Percentiles rank a stretch among this genome's conserved stretches.
Evolutionary conservation across 1,140 invertebrate genomes (phyloP).

Genomic region (Cataglyphis hispanica): DNA sequence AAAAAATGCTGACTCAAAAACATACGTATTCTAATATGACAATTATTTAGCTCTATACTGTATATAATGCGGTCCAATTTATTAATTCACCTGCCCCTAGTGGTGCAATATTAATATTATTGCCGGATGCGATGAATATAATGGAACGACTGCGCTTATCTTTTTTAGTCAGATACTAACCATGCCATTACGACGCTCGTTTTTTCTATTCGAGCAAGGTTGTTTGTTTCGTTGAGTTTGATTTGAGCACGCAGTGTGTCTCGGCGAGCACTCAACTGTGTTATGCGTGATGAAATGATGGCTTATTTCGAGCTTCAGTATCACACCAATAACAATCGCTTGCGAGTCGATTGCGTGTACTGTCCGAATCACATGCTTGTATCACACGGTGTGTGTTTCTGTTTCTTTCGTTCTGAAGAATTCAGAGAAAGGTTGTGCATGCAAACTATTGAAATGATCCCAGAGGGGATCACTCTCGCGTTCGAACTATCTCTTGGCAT

Average conservation of each 20-base stretch:
- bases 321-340: conserved; percentile 1
- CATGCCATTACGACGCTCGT: conserved; percentile 19
- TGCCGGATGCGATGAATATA: conserved; percentile 41
- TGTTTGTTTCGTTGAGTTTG: conserved; percentile 59
- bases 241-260: conserved; percentile 59
- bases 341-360: conserved; percentile 45
- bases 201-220: conserved; percentile 51
- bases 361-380: conserved; percentile 42
- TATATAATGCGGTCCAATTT: conserved; percentile 36
- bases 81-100: conserved; percentile 47
- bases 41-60: not conserved
- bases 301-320: conserved; percentile 48
- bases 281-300: conserved; percentile 48
- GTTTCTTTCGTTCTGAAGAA: conserved; percentile 12
- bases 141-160: conserved; percentile 18
- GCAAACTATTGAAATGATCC: conserved; percentile 81
- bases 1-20: not conserved
- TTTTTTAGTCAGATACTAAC: not conserved
- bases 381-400: conserved; percentile 13
- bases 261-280: conserved; percentile 52
- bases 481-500: conserved; percentile 23
- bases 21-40: not conserved
- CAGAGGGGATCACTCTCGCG: conserved; percentile 3
- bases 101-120: conserved; percentile 30
- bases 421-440: conserved; percentile 85